Conservation (phyloP, 2,797 vertebrate species). For the Smutsia gigantea region DNA sequence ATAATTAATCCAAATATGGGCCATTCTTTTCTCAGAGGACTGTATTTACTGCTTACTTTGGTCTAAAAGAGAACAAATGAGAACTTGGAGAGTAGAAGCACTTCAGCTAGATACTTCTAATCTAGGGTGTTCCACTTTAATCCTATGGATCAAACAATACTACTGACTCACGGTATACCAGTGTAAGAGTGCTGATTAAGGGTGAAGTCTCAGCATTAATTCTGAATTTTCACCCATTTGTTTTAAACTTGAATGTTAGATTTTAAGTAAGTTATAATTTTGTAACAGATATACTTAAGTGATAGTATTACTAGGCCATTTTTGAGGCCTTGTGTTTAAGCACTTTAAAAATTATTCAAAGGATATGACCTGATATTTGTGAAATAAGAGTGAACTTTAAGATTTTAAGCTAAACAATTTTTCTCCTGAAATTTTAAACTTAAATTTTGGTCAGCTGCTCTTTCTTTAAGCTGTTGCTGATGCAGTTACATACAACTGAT, state of each 20-base stretch:
- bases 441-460: conserved; percentile 42
- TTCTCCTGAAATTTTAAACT: conserved; percentile 40
- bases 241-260: conserved; percentile 79
- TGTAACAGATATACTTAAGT: conserved; percentile 72
- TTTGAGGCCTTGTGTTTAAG: conserved; percentile 80
- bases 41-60: conserved; percentile 33
- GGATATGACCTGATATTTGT: conserved; percentile 58
- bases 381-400: conserved; percentile 45
- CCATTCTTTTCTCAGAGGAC: conserved; percentile 58
- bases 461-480: conserved; percentile 57
- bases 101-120: conserved; percentile 53
- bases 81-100: conserved; percentile 58
- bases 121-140: conserved; percentile 64
- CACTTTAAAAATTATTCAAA: conserved; percentile 79
- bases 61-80: conserved; percentile 47
- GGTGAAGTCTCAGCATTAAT: conserved; percentile 62
- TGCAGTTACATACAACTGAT: not conserved
- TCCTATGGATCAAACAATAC: conserved; percentile 63
- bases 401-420: conserved; percentile 45
- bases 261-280: conserved; percentile 75
- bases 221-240: conserved; percentile 75
- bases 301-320: conserved; percentile 76
- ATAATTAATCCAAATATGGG: conserved; percentile 36
- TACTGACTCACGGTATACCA: not conserved
- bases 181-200: conserved; percentile 21